phyloP scores from a whole-genome alignment of 2,113 vertebrate species.

The Podarcis muralis region DNA sequence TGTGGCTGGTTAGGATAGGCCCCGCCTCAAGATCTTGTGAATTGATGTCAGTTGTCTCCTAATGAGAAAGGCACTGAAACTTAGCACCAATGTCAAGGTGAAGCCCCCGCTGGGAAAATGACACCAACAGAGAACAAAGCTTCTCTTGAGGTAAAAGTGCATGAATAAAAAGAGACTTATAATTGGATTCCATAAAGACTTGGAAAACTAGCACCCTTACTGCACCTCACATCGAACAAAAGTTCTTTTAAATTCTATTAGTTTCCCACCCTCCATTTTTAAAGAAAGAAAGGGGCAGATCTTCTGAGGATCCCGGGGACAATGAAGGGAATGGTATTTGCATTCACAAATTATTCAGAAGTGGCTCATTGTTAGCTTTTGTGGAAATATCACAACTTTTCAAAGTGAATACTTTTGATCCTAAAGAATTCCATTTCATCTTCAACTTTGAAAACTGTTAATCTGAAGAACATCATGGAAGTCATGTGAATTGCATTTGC shows the following conservation, averaged over 20 bases:
- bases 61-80: conserved; percentile 76
- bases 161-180: conserved; percentile 79
- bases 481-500: conserved; percentile 65
- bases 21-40: conserved; percentile 45
- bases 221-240: conserved; percentile 78
- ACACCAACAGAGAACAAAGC: conserved; percentile 75
- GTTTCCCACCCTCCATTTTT: conserved; percentile 79
- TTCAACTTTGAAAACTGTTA: conserved; percentile 74
- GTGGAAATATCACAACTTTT: conserved; percentile 79
- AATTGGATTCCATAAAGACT: conserved; percentile 84
- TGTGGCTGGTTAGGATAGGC: neutral
- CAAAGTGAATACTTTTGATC: conserved; percentile 79
- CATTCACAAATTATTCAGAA: conserved; percentile 80
- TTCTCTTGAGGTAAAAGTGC: conserved; percentile 73
- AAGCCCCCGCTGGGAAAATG: conserved; percentile 78
- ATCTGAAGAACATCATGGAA: conserved; percentile 73
- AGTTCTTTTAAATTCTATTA: conserved; percentile 82
- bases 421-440: conserved; percentile 77
- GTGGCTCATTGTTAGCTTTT: conserved; percentile 82
- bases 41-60: conserved; percentile 61
- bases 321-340: conserved; percentile 79
- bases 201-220: conserved; percentile 76
- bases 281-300: conserved; percentile 76
- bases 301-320: conserved; percentile 81
- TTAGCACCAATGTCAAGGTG: conserved; percentile 67